Evolutionary conservation across 2,113 vertebrate genomes (phyloP).

Genomic region (Rhinolophus sinicus): DNA sequence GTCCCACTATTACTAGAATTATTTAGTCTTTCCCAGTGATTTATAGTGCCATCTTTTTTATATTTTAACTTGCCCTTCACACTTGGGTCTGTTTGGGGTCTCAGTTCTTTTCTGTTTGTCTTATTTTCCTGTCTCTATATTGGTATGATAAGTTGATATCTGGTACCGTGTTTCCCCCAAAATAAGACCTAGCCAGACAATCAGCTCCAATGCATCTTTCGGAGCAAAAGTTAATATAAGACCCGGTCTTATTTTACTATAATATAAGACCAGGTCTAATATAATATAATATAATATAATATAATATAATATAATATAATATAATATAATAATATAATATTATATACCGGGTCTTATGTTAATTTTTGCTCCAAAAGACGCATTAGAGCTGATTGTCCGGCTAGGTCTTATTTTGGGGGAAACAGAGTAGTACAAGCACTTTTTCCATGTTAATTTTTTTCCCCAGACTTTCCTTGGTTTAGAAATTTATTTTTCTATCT

Average conservation of each 20-base stretch:
- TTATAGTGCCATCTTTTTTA: background rate
- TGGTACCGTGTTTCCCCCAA: background rate
- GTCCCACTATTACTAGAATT: background rate
- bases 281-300: too few relatives aligned
- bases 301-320: too few relatives aligned
- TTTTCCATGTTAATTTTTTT: background rate
- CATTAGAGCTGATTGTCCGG: too few relatives aligned
- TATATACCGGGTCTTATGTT: too few relatives aligned
- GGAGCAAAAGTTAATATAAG: too few relatives aligned
- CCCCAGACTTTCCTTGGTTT: background rate
- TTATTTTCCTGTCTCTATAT: background rate
- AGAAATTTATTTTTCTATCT: background rate
- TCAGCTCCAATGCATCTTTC: too few relatives aligned
- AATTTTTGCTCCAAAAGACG: too few relatives aligned
- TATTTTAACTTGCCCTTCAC: background rate
- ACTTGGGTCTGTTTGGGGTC: background rate
- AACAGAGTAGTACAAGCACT: background rate
- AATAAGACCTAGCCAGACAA: too few relatives aligned
- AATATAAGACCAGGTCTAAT: too few relatives aligned
- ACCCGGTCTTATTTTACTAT: too few relatives aligned
- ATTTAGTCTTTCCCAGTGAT: background rate
- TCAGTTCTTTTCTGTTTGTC: background rate
- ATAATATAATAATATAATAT: too few relatives aligned
- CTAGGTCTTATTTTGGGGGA: too few relatives aligned
- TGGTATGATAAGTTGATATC: background rate